Conservation (phyloP, 1,140 invertebrate species). For the Physella acuta region DNA sequence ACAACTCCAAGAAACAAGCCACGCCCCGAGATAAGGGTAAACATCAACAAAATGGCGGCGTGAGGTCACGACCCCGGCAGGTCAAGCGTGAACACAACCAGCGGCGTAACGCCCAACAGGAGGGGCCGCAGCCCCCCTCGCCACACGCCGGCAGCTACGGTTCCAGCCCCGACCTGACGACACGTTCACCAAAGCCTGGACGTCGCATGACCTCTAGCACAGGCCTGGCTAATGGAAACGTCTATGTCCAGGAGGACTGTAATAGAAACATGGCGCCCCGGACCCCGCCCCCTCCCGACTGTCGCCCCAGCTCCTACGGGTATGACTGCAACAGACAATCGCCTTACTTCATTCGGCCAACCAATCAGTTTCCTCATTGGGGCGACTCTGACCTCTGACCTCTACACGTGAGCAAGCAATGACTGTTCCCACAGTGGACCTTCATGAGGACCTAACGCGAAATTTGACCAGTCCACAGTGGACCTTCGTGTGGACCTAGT, state of each 20-base stretch:
- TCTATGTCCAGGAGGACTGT: background rate
- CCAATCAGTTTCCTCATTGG: slow-evolving; percentile 6
- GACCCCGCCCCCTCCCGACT: background rate
- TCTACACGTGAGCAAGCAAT: no score
- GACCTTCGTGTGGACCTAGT: no score
- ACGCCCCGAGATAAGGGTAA: background rate
- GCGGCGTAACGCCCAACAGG: background rate
- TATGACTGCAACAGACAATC: slow-evolving; percentile 1
- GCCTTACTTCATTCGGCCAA: background rate
- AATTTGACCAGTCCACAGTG: no score
- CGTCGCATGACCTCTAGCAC: background rate
- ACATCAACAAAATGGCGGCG: background rate
- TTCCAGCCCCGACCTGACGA: background rate
- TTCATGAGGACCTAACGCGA: no score
- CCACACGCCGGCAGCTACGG: slow-evolving; percentile 2
- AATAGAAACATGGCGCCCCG: background rate
- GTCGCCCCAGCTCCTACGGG: background rate
- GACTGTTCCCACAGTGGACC: no score
- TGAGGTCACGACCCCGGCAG: slow-evolving; percentile 7
- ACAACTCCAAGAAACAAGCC: background rate
- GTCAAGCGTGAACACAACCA: slow-evolving; percentile 15
- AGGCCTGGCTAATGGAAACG: background rate
- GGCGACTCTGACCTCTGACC: slow-evolving; percentile 12
- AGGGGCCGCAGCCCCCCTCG: background rate
- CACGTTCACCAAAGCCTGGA: background rate